phyloP scores from a whole-genome alignment of 2,113 vertebrate genomes.

The Ailurus styani region DNA sequence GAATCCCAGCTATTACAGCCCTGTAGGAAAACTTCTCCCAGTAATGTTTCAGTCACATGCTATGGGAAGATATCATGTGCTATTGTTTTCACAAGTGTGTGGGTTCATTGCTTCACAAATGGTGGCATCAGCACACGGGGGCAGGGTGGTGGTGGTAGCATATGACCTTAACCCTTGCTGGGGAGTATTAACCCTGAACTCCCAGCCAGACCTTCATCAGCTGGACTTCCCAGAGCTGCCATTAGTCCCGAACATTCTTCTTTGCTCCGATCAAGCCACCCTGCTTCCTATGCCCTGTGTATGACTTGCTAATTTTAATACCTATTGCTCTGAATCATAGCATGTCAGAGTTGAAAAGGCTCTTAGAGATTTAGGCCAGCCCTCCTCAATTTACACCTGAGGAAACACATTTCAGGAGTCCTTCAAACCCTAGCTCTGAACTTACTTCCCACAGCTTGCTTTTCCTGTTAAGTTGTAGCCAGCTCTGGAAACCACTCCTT shows the following conservation, averaged over 20 bases:
- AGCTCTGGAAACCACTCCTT: not conserved
- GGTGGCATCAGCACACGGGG: not conserved
- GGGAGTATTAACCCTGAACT: not conserved
- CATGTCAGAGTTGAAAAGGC: slow-evolving; percentile 49
- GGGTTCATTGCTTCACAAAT: not conserved
- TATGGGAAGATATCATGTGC: not conserved
- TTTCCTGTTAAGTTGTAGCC: not conserved
- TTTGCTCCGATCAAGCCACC: slow-evolving; percentile 32
- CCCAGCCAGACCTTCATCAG: not conserved
- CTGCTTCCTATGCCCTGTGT: not conserved
- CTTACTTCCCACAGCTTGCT: not conserved
- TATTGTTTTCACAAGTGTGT: not conserved
- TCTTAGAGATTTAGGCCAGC: slow-evolving; percentile 40
- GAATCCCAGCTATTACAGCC: slow-evolving; percentile 7
- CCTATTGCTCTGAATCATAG: slow-evolving; percentile 56
- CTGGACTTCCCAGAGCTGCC: not conserved
- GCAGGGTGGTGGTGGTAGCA: not conserved
- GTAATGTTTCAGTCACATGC: slow-evolving; percentile 15
- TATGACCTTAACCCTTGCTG: not conserved
- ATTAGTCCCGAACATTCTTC: not conserved
- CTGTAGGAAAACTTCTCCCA: slow-evolving; percentile 10
- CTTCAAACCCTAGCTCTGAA: slow-evolving; percentile 28
- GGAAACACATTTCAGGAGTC: slow-evolving; percentile 48
- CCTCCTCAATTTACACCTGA: slow-evolving; percentile 58
- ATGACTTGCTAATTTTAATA: slow-evolving; percentile 53